A percentile compares a stretch with the other conserved stretches of the same genome.
These are phyloP conservation scores for Lochmaea crataegi DNA, from an alignment of 2,888 invertebrate genomes.

Conservation along the genomic window DNA sequence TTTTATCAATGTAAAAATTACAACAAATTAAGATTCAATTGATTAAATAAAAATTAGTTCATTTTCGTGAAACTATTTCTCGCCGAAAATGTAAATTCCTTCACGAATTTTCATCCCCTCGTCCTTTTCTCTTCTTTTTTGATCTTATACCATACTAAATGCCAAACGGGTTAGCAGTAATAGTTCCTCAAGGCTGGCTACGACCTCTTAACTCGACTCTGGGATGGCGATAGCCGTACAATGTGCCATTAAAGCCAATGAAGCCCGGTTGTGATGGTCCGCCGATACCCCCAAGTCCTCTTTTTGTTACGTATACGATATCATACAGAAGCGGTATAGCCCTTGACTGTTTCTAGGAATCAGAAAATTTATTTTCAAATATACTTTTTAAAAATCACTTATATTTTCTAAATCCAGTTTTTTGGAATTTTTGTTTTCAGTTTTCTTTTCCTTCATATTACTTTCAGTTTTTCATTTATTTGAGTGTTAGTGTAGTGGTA, in stretches of 20 bases:
- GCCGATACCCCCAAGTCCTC: slow-evolving; percentile 41
- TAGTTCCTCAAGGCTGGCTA: slow-evolving; percentile 58
- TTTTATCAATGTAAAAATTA: too few relatives aligned
- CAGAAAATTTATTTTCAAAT: too few relatives aligned
- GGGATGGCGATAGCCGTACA: slow-evolving; percentile 58
- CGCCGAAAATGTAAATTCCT: slow-evolving; percentile 17
- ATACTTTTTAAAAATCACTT: too few relatives aligned
- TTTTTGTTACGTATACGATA: slow-evolving; percentile 9
- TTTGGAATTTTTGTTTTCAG: too few relatives aligned
- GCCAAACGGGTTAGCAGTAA: slow-evolving; percentile 48
- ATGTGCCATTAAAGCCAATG: slow-evolving; percentile 60
- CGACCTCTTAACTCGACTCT: slow-evolving; percentile 60
- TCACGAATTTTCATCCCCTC: slow-evolving; percentile 8
- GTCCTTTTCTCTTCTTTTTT: neutral
- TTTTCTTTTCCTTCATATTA: too few relatives aligned
- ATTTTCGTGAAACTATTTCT: neutral
- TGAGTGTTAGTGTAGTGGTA: too few relatives aligned
- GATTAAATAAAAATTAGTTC: too few relatives aligned
- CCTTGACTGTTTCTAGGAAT: neutral
- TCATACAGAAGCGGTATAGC: neutral
- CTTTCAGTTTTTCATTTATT: too few relatives aligned
- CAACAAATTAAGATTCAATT: too few relatives aligned
- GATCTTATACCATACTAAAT: slow-evolving; percentile 25
- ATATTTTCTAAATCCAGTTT: too few relatives aligned
- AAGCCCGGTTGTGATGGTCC: slow-evolving; percentile 50